A percentile compares a stretch with the other conserved stretches of the same genome.
These are phyloP conservation scores for Aphidoletes aphidimyza DNA, from an alignment of 2,888 invertebrate species.

Conservation along the genomic window DNA sequence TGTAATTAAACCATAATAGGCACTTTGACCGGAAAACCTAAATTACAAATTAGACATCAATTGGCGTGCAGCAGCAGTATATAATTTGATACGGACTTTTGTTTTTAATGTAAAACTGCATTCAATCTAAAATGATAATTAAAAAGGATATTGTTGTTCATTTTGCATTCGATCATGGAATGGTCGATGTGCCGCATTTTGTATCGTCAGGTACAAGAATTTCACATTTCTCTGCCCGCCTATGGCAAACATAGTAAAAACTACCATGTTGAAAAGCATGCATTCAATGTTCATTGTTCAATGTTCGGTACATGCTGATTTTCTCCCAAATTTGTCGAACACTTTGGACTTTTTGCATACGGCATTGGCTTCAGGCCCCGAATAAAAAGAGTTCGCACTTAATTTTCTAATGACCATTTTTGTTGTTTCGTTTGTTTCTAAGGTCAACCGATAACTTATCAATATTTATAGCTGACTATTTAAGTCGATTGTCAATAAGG, in stretches of 20 bases:
- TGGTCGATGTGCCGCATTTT: no score
- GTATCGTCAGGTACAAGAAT: no score
- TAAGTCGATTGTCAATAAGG: neutral
- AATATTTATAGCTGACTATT: conserved; percentile 43
- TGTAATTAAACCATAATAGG: conserved; percentile 44
- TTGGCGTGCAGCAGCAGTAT: neutral
- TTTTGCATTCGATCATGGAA: neutral
- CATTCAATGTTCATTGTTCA: no score
- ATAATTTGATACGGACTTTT: neutral
- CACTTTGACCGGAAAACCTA: conserved; percentile 45
- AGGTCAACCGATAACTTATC: conserved; percentile 52
- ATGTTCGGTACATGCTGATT: no score
- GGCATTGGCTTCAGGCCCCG: no score
- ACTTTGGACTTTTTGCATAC: no score
- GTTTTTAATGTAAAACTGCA: neutral
- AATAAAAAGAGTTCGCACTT: neutral
- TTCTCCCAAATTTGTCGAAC: no score
- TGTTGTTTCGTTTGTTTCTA: conserved; percentile 25
- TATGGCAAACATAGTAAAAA: no score
- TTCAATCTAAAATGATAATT: neutral
- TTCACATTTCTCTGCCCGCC: no score
- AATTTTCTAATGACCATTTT: neutral
- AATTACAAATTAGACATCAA: conserved; percentile 24
- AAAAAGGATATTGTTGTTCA: conserved; percentile 22
- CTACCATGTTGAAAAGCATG: no score